Evolutionary conservation across 2,113 vertebrate genomes (phyloP).

Genomic region (Brachypteracias leptosomus): DNA sequence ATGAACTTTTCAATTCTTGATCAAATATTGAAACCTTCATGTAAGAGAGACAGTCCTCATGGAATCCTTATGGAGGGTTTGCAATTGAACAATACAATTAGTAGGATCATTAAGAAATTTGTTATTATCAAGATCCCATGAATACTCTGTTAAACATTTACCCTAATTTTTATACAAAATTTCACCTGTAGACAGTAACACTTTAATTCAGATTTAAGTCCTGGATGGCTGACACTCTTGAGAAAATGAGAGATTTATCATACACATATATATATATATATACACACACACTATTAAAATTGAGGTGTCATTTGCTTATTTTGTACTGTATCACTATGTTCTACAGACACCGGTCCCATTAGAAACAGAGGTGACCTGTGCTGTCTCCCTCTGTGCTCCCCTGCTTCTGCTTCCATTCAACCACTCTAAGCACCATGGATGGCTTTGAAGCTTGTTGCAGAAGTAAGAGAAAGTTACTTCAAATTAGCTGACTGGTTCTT

Average conservation of each 20-base stretch:
- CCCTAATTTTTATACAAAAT: background rate
- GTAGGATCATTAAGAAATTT: background rate
- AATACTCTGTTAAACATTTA: background rate
- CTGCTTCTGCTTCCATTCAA: background rate
- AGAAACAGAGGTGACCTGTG: background rate
- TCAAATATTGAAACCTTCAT: background rate
- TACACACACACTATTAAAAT: background rate
- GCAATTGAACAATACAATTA: background rate
- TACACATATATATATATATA: too few relatives aligned
- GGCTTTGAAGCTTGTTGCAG: background rate
- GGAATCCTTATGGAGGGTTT: background rate
- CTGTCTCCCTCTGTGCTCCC: background rate
- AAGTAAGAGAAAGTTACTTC: background rate
- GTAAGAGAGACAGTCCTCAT: background rate
- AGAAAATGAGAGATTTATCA: background rate
- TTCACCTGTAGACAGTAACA: background rate
- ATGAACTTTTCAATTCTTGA: background rate
- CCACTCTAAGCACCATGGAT: background rate
- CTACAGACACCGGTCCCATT: background rate
- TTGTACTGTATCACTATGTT: accelerated
- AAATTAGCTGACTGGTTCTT: background rate
- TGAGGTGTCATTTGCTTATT: background rate
- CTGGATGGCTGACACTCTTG: background rate
- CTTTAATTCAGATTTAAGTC: background rate
- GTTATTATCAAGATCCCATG: background rate